These are phyloP conservation scores for Oreochromis spilurus DNA, from an alignment of 2,113 vertebrate species.

Conservation along the genomic window DNA sequence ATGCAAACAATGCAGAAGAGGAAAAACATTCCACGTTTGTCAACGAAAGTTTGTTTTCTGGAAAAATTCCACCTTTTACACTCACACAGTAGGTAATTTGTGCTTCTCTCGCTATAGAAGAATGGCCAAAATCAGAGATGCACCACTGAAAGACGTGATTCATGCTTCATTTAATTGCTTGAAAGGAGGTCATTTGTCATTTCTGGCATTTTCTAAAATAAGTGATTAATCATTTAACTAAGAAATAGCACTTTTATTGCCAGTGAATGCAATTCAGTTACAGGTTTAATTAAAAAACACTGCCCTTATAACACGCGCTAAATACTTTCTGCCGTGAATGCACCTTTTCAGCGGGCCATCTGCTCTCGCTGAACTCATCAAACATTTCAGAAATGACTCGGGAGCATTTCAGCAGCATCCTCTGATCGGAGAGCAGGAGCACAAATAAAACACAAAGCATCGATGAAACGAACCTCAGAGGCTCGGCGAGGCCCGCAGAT, in stretches of 20 bases:
- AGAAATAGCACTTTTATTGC: neutral
- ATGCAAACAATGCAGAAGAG: neutral
- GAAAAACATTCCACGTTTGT: neutral
- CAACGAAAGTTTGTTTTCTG: neutral
- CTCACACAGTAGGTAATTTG: neutral
- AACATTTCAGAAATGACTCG: neutral
- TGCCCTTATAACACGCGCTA: neutral
- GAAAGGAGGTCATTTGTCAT: neutral
- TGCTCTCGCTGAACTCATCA: neutral
- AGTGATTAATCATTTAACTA: neutral
- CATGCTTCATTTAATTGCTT: neutral
- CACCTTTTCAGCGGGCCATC: neutral
- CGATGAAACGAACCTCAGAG: neutral
- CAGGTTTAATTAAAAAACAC: constrained; percentile 1
- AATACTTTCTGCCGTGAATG: neutral
- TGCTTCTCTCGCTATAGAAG: neutral
- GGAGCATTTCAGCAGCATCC: neutral
- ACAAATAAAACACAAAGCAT: neutral
- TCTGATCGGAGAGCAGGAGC: neutral
- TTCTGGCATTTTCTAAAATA: neutral
- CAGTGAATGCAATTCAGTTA: neutral
- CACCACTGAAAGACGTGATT: neutral
- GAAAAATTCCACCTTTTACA: neutral
- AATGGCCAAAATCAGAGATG: neutral
- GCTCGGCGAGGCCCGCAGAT: neutral